phyloP scores from a whole-genome alignment of 2,797 vertebrate species.

The Buphagus erythrorhynchus region DNA sequence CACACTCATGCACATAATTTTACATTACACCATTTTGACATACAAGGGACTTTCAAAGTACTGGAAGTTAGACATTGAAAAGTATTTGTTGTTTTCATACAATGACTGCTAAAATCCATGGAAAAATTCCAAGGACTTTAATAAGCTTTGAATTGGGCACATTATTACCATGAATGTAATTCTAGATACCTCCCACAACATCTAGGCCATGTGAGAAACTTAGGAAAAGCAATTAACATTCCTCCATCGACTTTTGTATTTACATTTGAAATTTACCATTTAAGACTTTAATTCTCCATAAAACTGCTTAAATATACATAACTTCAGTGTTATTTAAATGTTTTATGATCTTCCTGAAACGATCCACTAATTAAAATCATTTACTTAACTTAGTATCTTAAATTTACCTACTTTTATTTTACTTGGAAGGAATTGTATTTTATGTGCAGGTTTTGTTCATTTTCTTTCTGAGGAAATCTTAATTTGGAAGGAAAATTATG shows the following conservation, averaged over 20 bases:
- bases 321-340: constrained; percentile 72
- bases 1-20: too few species aligned
- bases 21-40: background rate
- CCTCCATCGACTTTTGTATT: constrained; percentile 34
- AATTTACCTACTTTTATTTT: constrained; percentile 74
- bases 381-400: constrained; percentile 70
- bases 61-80: background rate
- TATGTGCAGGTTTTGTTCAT: constrained; percentile 60
- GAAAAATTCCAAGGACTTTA: constrained; percentile 25
- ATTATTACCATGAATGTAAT: constrained; percentile 7
- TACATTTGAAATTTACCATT: constrained; percentile 59
- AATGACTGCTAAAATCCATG: background rate
- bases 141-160: background rate
- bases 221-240: constrained; percentile 54
- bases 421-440: constrained; percentile 66
- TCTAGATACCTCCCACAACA: constrained; percentile 17
- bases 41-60: background rate
- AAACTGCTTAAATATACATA: constrained; percentile 70
- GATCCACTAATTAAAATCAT: constrained; percentile 76
- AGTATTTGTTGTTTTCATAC: background rate
- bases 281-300: constrained; percentile 71
- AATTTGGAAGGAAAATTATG: constrained; percentile 37
- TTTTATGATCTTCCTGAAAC: constrained; percentile 76
- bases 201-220: constrained; percentile 40
- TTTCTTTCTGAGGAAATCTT: constrained; percentile 61